Conservation (phyloP, 2,888 invertebrate genomes). For the Aleiodes leptofemur region DNA sequence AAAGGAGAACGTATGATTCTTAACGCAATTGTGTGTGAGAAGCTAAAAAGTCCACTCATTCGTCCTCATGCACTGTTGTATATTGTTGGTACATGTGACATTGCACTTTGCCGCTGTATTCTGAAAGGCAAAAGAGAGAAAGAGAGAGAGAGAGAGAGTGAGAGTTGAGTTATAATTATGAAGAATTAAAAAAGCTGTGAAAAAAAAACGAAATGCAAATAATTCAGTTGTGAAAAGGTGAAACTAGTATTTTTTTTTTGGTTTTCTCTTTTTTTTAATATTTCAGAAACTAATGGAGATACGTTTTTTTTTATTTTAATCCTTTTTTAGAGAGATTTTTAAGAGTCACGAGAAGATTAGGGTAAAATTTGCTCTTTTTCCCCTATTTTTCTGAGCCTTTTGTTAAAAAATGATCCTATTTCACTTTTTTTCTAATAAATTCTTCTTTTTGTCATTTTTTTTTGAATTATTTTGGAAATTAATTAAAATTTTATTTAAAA, state of each 20-base stretch:
- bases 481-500: no score
- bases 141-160: not conserved
- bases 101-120: conserved; percentile 50
- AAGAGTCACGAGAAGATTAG: no score
- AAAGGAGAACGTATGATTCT: conserved; percentile 12
- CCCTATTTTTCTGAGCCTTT: no score
- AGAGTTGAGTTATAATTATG: not conserved
- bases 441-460: no score
- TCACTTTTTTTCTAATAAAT: no score
- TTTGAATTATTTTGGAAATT: no score
- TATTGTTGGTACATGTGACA: conserved; percentile 53
- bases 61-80: conserved; percentile 47
- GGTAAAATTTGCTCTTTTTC: no score
- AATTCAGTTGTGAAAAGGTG: not conserved
- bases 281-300: no score
- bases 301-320: no score
- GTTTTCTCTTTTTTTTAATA: no score
- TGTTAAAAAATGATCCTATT: no score
- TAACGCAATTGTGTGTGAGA: not conserved
- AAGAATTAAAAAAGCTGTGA: not conserved
- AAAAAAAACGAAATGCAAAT: not conserved
- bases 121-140: conserved; percentile 11
- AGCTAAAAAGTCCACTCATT: not conserved
- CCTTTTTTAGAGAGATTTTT: no score
- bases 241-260: not conserved